Base-by-base conservation (phyloP, 2,113 vertebrate genomes). In the Progne subis region DNA sequence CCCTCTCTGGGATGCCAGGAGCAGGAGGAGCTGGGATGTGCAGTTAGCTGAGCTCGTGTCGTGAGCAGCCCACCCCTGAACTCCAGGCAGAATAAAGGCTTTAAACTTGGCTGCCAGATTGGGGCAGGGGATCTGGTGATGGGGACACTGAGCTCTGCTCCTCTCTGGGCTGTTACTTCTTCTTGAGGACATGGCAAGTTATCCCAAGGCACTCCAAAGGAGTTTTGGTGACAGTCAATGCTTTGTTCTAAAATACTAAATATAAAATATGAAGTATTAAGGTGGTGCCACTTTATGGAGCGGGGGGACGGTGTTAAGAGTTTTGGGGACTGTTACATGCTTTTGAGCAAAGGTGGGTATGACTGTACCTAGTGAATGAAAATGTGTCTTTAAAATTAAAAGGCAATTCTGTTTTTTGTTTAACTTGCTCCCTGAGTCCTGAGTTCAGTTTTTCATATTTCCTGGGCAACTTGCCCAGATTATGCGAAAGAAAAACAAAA, bases 371-470 rank as follows among this genome's bases (percentile, higher is more conserved):
- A 14, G 26, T 25, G 95, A 90, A 70, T 50, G 88, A 67, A 80
- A 90, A 90, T 28, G 31, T 31, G 19, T 41, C 90, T 83, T 88
- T n/a, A 64, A 90, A 81, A 87, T 80, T 60, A 76, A 94, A 88
- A 87, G 59, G 63, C 84, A 74, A n/a, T 69, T 61, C 74, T 95
- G 69, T 24, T 85, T 94, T 82, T 74, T 88, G 50, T 90, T 94
- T 90, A 72, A 90, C 82, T 96, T 93, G 85, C 64, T 94, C 86
- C 75, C 78, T 31, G 71, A 89, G 88, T 87, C 91, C 82, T 41
- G 93, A 71, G 88, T 96, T 96, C 85, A 95, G 86, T 90, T 94
- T 95, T 97, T 95, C 88, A 53, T 93, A 86, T 96, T 94, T 95
- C 80, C 94, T 96, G 90, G 96, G 95, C 93, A 93, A 5, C 60